Evolutionary conservation across 2,888 invertebrate genomes (phyloP), one percentile per base, ranked within the genome.

Genomic region (Glomeris marginata): DNA sequence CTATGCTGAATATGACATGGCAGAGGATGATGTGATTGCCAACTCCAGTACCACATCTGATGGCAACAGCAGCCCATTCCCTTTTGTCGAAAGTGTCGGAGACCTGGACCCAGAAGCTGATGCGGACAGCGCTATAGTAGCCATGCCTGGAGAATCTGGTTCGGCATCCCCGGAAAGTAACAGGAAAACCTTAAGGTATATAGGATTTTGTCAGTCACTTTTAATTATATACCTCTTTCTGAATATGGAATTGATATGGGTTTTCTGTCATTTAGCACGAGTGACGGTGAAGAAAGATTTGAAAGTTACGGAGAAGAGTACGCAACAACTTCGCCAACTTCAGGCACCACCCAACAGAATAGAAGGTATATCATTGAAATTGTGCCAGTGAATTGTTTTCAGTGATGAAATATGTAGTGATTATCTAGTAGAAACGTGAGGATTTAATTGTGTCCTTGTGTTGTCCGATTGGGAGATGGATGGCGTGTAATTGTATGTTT

Each of bases 291-390:
- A 51, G 84, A 84, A 65, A 84, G 80, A 66, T 84, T 79, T 68
- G 84, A 84, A 65, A 84, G 84, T 66, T 80, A 78, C 61, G 82
- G 81, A 1, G 80, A 81, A 63, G 74, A 71, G 51, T 77, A 69
- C 16, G 33, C 49, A 21, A 43, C 49, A 22, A 49, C 49, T 6
- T 43, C 49, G 1, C 35, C 43, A 1, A 21, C 49, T 2, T 35
- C 43, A 18, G 33, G 35, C 33, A 41, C 21, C 13, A 49, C 42
- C 35, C 49, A 49, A 2, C 35, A 41, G 43, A 42, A 49, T 28
- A 47, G 15, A 18, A 38, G 38, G 18, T 38, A 18, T 16, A 2
- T 38, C 8, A 5, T 18, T 18, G 18, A 38, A 8, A 5, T 15
- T 5, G 3, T 38, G 38, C 15, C 38, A 38, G 15, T 28, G 4